phyloP scores from a whole-genome alignment of 2,113 vertebrate genomes.

The Macaca nemestrina region DNA sequence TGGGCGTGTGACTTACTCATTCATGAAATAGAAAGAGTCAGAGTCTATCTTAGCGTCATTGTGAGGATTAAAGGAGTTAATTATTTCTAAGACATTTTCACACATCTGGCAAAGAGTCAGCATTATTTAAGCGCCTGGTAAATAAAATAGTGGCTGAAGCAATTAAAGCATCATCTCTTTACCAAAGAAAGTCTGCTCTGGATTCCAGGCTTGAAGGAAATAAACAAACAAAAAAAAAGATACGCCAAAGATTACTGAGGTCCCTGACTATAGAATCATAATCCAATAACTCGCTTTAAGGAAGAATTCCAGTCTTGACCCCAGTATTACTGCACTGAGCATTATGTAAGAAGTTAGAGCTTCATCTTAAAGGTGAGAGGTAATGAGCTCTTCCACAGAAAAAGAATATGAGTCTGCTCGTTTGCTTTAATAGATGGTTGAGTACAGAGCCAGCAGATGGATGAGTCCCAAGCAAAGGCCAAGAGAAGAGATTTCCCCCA shows the following conservation, averaged over 20 bases:
- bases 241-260: not conserved
- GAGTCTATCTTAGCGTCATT: not conserved
- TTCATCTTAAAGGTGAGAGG: not conserved
- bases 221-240: not conserved
- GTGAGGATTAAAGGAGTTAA: not conserved
- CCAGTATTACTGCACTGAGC: not conserved
- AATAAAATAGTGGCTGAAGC: not conserved
- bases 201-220: not conserved
- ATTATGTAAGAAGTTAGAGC: not conserved
- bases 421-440: not conserved
- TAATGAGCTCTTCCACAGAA: not conserved
- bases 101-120: not conserved
- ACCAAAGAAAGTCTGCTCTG: not conserved
- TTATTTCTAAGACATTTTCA: slow-evolving; percentile 30
- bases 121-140: not conserved
- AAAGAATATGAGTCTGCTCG: not conserved
- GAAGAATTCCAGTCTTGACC: not conserved
- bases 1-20: not conserved
- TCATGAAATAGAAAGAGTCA: not conserved
- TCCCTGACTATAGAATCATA: not conserved
- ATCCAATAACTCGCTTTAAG: not conserved
- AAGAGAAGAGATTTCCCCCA: not conserved
- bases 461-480: not conserved
- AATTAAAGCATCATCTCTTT: not conserved
- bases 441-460: not conserved